Conservation (phyloP, 2,888 invertebrate genomes). For the Parnassius mnemosyne region DNA sequence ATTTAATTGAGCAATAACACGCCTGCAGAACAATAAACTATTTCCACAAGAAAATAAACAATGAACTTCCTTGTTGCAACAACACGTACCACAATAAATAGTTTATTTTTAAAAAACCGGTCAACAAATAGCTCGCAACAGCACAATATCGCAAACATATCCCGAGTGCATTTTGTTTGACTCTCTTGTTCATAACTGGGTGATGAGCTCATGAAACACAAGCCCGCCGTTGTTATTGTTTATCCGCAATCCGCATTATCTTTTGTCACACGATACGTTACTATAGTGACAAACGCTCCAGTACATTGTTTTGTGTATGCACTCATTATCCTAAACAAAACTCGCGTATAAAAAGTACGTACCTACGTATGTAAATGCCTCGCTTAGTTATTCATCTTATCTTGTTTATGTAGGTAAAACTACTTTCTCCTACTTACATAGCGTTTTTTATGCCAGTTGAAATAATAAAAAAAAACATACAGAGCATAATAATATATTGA, state of each 20-base stretch:
- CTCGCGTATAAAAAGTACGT: slow-evolving; percentile 6
- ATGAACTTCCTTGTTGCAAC: slow-evolving; percentile 2
- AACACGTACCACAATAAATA: neutral
- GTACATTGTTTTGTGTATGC: slow-evolving; percentile 24
- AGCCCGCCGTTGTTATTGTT: slow-evolving; percentile 43
- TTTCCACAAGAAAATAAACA: neutral
- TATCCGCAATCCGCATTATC: slow-evolving; percentile 53
- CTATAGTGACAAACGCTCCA: slow-evolving; percentile 30
- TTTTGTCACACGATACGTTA: slow-evolving; percentile 48
- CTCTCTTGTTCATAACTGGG: slow-evolving; percentile 42
- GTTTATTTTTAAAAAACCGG: slow-evolving; percentile 1
- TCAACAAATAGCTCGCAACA: slow-evolving; percentile 7
- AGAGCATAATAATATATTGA: too few relatives aligned
- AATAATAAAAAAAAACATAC: too few relatives aligned
- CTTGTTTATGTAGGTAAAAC: too few relatives aligned
- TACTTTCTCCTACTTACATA: too few relatives aligned
- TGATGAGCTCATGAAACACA: slow-evolving; percentile 34
- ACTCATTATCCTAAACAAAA: slow-evolving; percentile 15
- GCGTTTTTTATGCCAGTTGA: too few relatives aligned
- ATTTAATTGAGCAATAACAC: too few relatives aligned
- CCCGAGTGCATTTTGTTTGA: slow-evolving; percentile 32
- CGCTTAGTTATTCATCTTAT: too few relatives aligned
- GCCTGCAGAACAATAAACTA: neutral
- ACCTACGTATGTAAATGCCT: neutral
- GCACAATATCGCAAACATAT: neutral